Conservation (phyloP, 1,140 invertebrate genomes). For the Mycetomoellerius zeteki region DNA sequence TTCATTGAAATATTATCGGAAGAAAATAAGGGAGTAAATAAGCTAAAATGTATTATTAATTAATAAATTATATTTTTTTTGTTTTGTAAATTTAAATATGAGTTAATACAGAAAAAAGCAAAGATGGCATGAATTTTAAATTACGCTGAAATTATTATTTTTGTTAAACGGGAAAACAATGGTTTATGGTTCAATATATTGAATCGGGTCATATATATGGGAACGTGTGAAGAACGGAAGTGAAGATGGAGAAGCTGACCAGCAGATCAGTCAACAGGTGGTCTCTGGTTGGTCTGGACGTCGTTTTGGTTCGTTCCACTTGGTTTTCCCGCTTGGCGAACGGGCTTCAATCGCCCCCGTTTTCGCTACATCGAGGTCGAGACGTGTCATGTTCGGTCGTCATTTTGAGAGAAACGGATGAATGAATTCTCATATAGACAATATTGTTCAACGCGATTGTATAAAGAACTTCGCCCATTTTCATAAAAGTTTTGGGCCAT, state of each 20-base stretch:
- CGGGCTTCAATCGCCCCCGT: constrained; percentile 67
- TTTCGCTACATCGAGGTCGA: constrained; percentile 48
- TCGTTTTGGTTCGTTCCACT: constrained; percentile 43
- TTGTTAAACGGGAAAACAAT: background rate
- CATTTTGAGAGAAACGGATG: background rate
- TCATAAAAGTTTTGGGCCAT: too few species aligned
- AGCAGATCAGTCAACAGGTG: constrained; percentile 60
- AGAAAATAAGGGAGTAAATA: background rate
- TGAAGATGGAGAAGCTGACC: constrained; percentile 21
- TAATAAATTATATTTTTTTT: background rate
- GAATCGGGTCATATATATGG: constrained; percentile 47
- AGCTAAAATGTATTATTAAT: background rate
- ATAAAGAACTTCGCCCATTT: too few species aligned
- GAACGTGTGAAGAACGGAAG: constrained; percentile 55
- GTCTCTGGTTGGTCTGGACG: constrained; percentile 32
- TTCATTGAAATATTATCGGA: background rate
- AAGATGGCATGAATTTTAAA: background rate
- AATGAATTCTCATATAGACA: background rate
- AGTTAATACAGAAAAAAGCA: background rate
- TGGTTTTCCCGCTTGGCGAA: constrained; percentile 49
- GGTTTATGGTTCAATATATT: background rate
- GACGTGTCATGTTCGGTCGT: constrained; percentile 4
- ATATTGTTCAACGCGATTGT: background rate
- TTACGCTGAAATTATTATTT: background rate
- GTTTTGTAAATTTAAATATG: background rate